Base-by-base conservation (phyloP, 2,797 vertebrate species). In the Botia kubotai region DNA sequence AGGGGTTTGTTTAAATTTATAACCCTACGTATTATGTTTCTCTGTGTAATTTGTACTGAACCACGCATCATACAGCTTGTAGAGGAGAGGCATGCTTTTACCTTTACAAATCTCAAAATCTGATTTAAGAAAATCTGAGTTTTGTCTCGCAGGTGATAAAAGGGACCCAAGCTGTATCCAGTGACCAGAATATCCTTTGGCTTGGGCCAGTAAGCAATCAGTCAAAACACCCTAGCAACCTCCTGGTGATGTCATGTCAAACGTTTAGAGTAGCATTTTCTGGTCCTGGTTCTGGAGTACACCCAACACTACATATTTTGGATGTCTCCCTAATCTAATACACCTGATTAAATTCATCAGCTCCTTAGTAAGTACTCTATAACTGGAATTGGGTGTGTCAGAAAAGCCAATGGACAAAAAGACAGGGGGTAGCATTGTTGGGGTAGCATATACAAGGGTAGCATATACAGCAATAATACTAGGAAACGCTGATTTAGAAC, bases 1-100 rank as follows among this genome's bases (percentile, higher is more conserved):
- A 46, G 21, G 29, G 39, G 13, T 63, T 74, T 77, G 36, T 67
- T 16, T 23, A 76, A 76, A 67, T n/a, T 53, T 6, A 14, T 52
- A 52, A 26, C 11, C 58, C n/a, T 4, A 29, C 2, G 26, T 66
- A 36, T 65, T 52, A 60, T 13, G 14, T 1, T 26, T 58, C 10
- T 46, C 19, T 23, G 19, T 26, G 26, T 29, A 5, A 62, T 1
- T 62, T 21, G 2, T 21, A 19, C 43, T 46, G 10, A 52, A 36
- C 26, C 46, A 52, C 19, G 39, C 14, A 55, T 16, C 12, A 14
- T 26, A 4, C 0, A 2, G 23, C 23, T 29, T 16, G 3, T 14
- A 26, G 11, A 16, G 50, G 16, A 52, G 4, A 16, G 50, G 14
- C 23, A 13, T 29, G 13, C 14, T 63, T 62, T 62, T 7, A 63